phyloP scores from a whole-genome alignment of 2,113 vertebrate genomes.

The Budorcas taxicolor region DNA sequence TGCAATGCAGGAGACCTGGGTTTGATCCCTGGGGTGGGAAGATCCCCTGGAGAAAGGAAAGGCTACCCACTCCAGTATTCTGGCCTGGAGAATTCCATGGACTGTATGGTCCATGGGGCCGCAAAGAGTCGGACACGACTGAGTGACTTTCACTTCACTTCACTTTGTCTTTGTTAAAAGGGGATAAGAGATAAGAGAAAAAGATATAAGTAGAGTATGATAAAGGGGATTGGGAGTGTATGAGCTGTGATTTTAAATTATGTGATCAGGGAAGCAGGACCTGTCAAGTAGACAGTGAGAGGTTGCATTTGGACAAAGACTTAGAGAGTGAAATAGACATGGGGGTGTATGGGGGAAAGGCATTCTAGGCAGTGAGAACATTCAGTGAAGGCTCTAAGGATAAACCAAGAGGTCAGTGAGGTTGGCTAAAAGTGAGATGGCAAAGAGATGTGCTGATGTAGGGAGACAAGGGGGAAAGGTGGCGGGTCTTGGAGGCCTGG shows the following conservation, averaged over 20 bases:
- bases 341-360: neutral
- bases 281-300: neutral
- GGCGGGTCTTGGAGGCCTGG: neutral
- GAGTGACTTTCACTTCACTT: neutral
- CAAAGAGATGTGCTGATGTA: neutral
- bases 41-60: neutral
- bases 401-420: neutral
- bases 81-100: neutral
- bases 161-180: neutral
- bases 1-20: neutral
- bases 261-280: neutral
- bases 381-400: neutral
- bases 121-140: neutral
- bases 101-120: neutral
- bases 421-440: neutral
- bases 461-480: neutral
- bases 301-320: neutral
- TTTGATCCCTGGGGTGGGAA: neutral
- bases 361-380: neutral
- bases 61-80: neutral
- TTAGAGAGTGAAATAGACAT: neutral
- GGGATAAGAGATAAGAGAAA: neutral
- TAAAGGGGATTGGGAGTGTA: too few relatives aligned
- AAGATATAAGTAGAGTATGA: neutral
- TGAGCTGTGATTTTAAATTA: neutral